Base-by-base conservation (phyloP, 2,797 vertebrate genomes). In the Pipistrellus pygmaeus region DNA sequence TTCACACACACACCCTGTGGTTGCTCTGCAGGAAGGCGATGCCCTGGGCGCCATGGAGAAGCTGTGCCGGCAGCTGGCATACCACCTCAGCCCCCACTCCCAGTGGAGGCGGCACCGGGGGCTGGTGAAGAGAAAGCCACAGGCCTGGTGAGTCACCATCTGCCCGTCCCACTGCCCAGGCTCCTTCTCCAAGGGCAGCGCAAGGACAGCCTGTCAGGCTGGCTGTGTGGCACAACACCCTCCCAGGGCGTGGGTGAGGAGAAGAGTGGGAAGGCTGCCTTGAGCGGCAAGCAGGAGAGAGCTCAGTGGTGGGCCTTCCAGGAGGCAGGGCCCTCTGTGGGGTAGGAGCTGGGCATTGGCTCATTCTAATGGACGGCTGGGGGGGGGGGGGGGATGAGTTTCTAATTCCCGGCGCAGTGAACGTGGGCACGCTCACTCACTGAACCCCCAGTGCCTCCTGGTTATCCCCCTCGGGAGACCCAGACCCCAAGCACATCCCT, bases 81-180 rank as follows among this genome's bases (percentile, higher is more conserved):
- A 99, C 97, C 99, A 99, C 97, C 99, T 99, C 92, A 99, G 99
- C 97, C 99, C 99, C 2, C 99, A 99, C 97, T 99, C 99, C 0
- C 99, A 99, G 98, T 99, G 99, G 99, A 99, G 99, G 96, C 99
- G 99, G 69, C 99, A 99, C 71, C 99, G 99, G 82, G 99, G 99
- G 76, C 98, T 99, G 92, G 98, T 99, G 89, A 99, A 99, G 98
- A 99, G 99, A 98, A 99, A 99, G 97, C 99, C 99, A 0, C 99
- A 99, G 98, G 98, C 99, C 92, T 99, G 99, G 99, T 99, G 98
- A 99, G 99, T 53, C 53, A 5, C 0, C 0, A 48, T 55, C 80
- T 64, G 7, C 71, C 66, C 53, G 11, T 10, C 51, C 27, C n/a
- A 30, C 68, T 1, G 0, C 23, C 46, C 55, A 11, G 51, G 38